These are phyloP conservation scores for Pegea sp. DNA, from an alignment of 23 tunicate species.

Conservation along the genomic window DNA sequence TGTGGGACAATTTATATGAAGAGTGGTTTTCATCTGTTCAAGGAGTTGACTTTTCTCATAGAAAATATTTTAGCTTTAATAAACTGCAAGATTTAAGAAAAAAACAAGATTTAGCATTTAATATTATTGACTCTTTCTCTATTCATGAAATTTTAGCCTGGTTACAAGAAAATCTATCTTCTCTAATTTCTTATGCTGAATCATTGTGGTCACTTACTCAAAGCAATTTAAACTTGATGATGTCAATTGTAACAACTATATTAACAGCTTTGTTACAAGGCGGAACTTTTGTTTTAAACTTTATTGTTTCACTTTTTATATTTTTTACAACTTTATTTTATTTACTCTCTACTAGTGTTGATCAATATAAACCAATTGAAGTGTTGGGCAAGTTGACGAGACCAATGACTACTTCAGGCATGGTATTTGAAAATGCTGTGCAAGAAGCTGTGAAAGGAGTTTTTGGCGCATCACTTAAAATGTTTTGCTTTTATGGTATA, in stretches of 20 bases:
- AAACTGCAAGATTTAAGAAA: neutral
- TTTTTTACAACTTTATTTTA: slow-evolving; percentile 69
- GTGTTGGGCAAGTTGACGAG: slow-evolving; percentile 17
- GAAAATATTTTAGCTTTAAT: neutral
- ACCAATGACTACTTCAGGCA: slow-evolving; percentile 15
- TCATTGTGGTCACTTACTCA: slow-evolving; percentile 23
- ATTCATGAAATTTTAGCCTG: slow-evolving; percentile 36
- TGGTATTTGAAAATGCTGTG: slow-evolving; percentile 41
- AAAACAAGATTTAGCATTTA: slow-evolving; percentile 6
- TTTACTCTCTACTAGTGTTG: slow-evolving; percentile 31
- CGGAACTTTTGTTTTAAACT: slow-evolving; percentile 56
- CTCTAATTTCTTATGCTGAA: slow-evolving; percentile 31
- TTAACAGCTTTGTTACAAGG: slow-evolving; percentile 28
- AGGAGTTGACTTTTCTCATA: neutral
- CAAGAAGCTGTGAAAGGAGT: slow-evolving; percentile 74
- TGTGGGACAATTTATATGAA: slow-evolving; percentile 64
- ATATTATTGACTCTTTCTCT: slow-evolving; percentile 21
- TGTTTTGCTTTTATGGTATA: slow-evolving; percentile 87
- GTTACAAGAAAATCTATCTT: slow-evolving; percentile 57
- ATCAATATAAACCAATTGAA: slow-evolving; percentile 62
- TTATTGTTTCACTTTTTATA: slow-evolving; percentile 37
- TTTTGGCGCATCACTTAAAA: slow-evolving; percentile 71
- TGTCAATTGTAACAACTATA: slow-evolving; percentile 21
- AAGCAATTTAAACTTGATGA: slow-evolving; percentile 36
- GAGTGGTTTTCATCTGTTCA: too few species aligned